Conservation (phyloP, 1,140 invertebrate species). For the Procambarus virginalis region DNA sequence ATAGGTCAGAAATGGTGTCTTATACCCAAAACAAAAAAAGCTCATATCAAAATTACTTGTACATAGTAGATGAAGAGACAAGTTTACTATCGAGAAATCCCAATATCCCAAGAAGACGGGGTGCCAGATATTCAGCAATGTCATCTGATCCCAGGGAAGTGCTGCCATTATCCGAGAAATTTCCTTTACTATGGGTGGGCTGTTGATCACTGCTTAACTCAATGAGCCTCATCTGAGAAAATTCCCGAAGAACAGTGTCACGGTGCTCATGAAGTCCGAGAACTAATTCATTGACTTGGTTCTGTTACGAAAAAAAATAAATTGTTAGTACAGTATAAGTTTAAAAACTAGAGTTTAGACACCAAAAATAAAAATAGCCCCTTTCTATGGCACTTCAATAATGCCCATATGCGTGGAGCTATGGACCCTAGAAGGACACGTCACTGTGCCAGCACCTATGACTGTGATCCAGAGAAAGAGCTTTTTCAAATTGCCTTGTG, state of each 20-base stretch:
- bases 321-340: background rate
- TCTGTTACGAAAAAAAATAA: slow-evolving; percentile 29
- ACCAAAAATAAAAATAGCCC: no score
- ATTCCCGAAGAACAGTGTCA: slow-evolving; percentile 50
- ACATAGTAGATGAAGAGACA: slow-evolving; percentile 77
- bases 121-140: slow-evolving; percentile 82
- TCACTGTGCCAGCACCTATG: no score
- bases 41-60: slow-evolving; percentile 30
- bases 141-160: background rate
- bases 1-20: no score
- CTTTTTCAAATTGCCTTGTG: no score
- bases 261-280: slow-evolving; percentile 61
- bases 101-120: slow-evolving; percentile 85
- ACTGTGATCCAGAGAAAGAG: no score
- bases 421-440: no score
- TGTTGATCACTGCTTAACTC: slow-evolving; percentile 7
- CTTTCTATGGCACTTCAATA: no score
- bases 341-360: no score
- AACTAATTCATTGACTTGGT: slow-evolving; percentile 64
- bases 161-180: background rate
- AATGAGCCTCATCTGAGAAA: slow-evolving; percentile 48
- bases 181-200: background rate
- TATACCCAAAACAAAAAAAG: no score
- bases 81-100: slow-evolving; percentile 87
- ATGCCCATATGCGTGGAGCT: no score